Conservation (phyloP, 2,888 invertebrate species). For the Chironomus riparius region DNA sequence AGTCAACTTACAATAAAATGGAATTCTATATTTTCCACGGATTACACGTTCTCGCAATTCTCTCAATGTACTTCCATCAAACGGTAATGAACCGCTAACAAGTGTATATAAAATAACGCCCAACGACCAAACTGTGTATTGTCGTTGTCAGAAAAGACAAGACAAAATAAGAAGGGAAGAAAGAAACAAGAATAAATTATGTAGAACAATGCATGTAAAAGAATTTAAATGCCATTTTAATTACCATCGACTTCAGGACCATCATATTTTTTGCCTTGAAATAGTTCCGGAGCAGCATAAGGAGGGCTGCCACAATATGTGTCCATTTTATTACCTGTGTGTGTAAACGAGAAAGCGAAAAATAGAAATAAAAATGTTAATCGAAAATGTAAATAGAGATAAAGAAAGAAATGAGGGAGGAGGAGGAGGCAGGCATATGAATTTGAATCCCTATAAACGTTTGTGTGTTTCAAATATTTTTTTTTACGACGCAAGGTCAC, state of each 20-base stretch:
- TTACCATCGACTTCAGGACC: constrained; percentile 26
- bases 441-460: constrained; percentile 3
- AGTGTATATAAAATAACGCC: constrained; percentile 23
- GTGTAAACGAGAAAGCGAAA: background rate
- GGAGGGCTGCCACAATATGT: constrained; percentile 25
- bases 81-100: constrained; percentile 24
- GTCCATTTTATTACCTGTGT: constrained; percentile 23
- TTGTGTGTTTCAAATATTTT: background rate
- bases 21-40: constrained; percentile 26
- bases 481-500: background rate
- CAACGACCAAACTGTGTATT: constrained; percentile 22
- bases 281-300: constrained; percentile 23
- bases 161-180: background rate
- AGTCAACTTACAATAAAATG: constrained; percentile 20
- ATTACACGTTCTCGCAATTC: constrained; percentile 24
- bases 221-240: background rate
- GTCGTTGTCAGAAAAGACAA: background rate
- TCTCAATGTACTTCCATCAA: constrained; percentile 20
- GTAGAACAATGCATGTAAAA: background rate
- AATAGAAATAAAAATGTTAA: background rate
- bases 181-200: background rate
- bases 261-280: constrained; percentile 23
- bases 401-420: too few relatives aligned
- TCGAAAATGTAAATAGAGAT: background rate
- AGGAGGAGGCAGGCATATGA: background rate